These are phyloP conservation scores for Cheilosia impressa DNA, from an alignment of 2,888 invertebrate genomes.

Conservation along the genomic window DNA sequence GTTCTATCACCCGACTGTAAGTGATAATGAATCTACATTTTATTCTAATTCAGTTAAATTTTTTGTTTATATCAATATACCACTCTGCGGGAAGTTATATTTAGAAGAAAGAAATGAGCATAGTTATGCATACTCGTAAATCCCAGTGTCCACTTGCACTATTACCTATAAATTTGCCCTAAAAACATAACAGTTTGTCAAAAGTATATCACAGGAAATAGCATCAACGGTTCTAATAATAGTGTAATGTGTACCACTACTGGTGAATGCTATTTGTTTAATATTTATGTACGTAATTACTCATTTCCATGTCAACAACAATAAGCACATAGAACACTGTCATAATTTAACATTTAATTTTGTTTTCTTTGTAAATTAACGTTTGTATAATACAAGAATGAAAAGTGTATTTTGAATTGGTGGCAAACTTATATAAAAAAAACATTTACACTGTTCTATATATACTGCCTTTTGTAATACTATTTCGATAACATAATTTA, in stretches of 20 bases:
- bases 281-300: slow-evolving; percentile 16
- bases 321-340: slow-evolving; percentile 20
- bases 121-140: background rate
- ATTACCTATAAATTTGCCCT: slow-evolving; percentile 4
- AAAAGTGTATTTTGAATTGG: slow-evolving; percentile 28
- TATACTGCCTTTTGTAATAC: slow-evolving; percentile 21
- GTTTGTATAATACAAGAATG: slow-evolving; percentile 50
- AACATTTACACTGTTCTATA: slow-evolving; percentile 2
- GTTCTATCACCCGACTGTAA: slow-evolving; percentile 53
- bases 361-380: slow-evolving; percentile 42
- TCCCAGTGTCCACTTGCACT: slow-evolving; percentile 55
- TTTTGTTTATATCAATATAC: slow-evolving; percentile 18
- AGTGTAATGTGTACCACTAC: slow-evolving; percentile 31
- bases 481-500: slow-evolving; percentile 33
- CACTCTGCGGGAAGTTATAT: slow-evolving; percentile 40
- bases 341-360: slow-evolving; percentile 2
- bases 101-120: slow-evolving; percentile 11
- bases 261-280: slow-evolving; percentile 46
- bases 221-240: background rate
- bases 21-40: slow-evolving; percentile 47
- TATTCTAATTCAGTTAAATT: slow-evolving; percentile 28
- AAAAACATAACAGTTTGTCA: slow-evolving; percentile 3
- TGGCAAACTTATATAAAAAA: slow-evolving; percentile 20
- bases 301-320: slow-evolving; percentile 10
- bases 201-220: background rate